phyloP scores from a whole-genome alignment of 2,797 vertebrate species.

The Protosalanx chinensis region DNA sequence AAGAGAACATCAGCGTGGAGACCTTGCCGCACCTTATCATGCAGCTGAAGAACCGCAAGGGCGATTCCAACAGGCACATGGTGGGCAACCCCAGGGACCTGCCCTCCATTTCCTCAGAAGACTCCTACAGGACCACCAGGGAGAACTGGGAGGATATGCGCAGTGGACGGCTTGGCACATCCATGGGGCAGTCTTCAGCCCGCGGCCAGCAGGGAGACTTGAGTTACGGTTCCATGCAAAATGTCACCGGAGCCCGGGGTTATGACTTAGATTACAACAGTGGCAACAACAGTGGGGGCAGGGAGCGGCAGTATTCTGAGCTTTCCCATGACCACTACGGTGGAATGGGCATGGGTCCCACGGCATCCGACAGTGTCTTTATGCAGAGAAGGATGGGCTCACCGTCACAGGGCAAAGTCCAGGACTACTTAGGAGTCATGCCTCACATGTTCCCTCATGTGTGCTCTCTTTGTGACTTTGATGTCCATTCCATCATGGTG shows the following conservation, averaged over 20 bases:
- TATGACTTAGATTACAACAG: conserved; percentile 58
- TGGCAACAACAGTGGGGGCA: conserved; percentile 36
- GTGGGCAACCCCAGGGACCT: conserved; percentile 33
- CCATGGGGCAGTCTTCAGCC: conserved; percentile 54
- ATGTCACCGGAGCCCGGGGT: conserved; percentile 49
- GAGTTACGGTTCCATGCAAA: conserved; percentile 66
- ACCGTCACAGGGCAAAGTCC: conserved; percentile 73
- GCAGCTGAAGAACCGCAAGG: conserved; percentile 76
- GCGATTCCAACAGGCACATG: conserved; percentile 53
- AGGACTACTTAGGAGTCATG: conserved; percentile 76
- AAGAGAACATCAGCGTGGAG: conserved; percentile 78
- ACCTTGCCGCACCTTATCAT: conserved; percentile 76
- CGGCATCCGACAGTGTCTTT: conserved; percentile 38
- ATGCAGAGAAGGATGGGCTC: conserved; percentile 65
- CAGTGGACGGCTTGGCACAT: conserved; percentile 52
- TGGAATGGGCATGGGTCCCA: conserved; percentile 55
- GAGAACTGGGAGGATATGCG: conserved; percentile 63
- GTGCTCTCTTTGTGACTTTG: conserved; percentile 77
- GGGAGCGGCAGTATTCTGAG: conserved; percentile 66
- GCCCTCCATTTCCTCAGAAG: conserved; percentile 60
- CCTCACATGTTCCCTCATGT: conserved; percentile 76
- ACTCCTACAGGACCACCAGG: conserved; percentile 57
- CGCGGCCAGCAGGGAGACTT: conserved; percentile 62
- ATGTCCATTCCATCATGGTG: conserved; percentile 72
- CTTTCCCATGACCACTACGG: conserved; percentile 67